Conservation (phyloP, 2,888 invertebrate species). For the Tineola bisselliella region DNA sequence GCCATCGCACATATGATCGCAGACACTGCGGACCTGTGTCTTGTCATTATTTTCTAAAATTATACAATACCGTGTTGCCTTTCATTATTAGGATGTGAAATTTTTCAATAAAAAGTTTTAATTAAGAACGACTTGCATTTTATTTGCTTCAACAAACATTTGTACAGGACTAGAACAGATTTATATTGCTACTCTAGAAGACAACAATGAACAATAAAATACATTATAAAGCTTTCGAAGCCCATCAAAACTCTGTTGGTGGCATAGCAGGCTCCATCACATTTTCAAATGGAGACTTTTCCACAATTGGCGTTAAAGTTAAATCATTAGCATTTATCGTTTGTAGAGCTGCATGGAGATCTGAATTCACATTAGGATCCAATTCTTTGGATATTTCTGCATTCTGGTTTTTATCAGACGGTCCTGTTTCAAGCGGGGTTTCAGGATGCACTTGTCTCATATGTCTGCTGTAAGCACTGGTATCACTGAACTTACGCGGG, state of each 20-base stretch:
- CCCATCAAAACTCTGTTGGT: too few species aligned
- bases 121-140: slow-evolving; percentile 58
- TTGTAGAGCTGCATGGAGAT: too few species aligned
- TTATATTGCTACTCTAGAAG: too few species aligned
- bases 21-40: slow-evolving; percentile 19
- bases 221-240: too few species aligned
- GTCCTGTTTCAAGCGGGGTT: not conserved
- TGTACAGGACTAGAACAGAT: not conserved
- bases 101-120: slow-evolving; percentile 59
- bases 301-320: too few species aligned
- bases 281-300: too few species aligned
- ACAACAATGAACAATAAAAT: too few species aligned
- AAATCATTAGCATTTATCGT: too few species aligned
- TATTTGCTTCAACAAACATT: slow-evolving; percentile 26
- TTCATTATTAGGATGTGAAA: slow-evolving; percentile 60
- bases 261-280: too few species aligned
- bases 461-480: slow-evolving; percentile 74
- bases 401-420: not conserved
- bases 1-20: slow-evolving; percentile 30
- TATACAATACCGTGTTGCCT: slow-evolving; percentile 68
- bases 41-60: slow-evolving; percentile 48
- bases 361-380: too few species aligned
- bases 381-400: not conserved
- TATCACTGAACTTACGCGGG: slow-evolving; percentile 73
- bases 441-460: not conserved